A percentile compares a stretch with the other conserved stretches of the same genome.
Evolutionary conservation across 2,797 vertebrate genomes (phyloP).

Genomic region (Xerus rutilus): DNA sequence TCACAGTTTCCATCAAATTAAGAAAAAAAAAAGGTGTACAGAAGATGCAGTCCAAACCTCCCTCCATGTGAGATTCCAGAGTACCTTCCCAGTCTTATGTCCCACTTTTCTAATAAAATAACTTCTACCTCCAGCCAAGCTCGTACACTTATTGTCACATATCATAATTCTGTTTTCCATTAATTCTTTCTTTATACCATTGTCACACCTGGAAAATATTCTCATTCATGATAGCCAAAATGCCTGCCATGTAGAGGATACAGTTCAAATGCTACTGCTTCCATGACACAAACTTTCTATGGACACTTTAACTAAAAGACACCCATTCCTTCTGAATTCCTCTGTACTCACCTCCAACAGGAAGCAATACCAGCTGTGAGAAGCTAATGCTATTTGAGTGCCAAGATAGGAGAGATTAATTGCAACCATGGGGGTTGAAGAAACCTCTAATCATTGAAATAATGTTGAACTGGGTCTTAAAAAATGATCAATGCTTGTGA

Average conservation of each 20-base stretch:
- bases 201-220: background rate
- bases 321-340: background rate
- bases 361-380: slow-evolving; percentile 4
- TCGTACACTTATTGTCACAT: background rate
- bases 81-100: background rate
- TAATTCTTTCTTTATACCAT: background rate
- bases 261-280: background rate
- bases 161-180: background rate
- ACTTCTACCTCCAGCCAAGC: background rate
- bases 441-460: background rate
- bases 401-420: background rate
- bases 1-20: slow-evolving; percentile 24
- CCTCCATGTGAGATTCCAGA: background rate
- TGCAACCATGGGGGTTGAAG: background rate
- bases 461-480: background rate
- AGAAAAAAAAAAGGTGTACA: background rate
- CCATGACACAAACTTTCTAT: slow-evolving; percentile 30
- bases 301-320: background rate
- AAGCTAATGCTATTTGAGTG: background rate
- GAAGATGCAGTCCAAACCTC: background rate
- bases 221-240: background rate
- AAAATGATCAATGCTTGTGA: background rate
- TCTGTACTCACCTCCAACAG: background rate
- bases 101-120: background rate
- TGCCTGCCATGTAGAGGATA: background rate